Conservation (phyloP, 2,797 vertebrate species). For the Dendrocincla tyrannina region DNA sequence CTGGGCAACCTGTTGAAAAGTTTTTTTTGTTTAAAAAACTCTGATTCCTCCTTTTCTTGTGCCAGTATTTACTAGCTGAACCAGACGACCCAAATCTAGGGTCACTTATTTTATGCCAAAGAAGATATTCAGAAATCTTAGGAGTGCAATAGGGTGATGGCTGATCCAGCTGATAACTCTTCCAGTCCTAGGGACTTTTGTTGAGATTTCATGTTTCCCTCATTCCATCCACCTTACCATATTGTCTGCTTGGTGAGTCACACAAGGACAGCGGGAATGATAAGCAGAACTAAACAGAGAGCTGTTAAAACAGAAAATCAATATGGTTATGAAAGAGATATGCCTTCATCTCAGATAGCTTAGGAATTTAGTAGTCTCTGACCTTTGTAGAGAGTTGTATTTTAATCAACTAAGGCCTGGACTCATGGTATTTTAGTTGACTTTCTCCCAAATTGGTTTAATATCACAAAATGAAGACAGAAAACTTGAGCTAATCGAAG, state of each 20-base stretch:
- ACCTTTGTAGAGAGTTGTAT: too few relatives aligned
- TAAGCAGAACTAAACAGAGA: background rate
- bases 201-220: background rate
- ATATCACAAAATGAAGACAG: too few relatives aligned
- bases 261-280: background rate
- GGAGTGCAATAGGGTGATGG: background rate
- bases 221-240: background rate
- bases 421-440: too few relatives aligned
- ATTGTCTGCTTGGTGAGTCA: background rate
- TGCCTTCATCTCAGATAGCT: too few relatives aligned
- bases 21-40: background rate
- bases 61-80: background rate
- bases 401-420: too few relatives aligned
- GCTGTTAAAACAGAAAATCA: conserved; percentile 25
- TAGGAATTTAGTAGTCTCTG: too few relatives aligned
- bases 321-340: background rate
- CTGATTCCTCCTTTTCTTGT: background rate
- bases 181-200: background rate
- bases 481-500: too few relatives aligned
- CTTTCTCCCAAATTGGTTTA: too few relatives aligned
- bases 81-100: background rate
- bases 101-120: background rate
- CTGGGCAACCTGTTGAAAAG: background rate
- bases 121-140: background rate
- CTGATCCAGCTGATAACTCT: background rate